These are phyloP conservation scores for Asteroscopus sphinx DNA, from an alignment of 2,888 invertebrate species.

Conservation along the genomic window DNA sequence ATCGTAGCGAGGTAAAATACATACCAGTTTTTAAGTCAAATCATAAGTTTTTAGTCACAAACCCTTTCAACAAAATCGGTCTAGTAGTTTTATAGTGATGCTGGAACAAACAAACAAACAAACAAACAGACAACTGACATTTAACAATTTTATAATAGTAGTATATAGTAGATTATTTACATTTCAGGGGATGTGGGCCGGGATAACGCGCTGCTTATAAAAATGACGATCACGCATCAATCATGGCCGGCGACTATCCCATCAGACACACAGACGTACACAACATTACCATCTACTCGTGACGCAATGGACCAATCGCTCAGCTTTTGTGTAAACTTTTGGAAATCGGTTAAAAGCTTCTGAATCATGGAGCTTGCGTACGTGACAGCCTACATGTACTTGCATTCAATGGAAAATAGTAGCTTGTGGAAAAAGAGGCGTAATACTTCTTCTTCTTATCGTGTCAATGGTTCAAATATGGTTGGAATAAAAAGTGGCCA, in stretches of 20 bases:
- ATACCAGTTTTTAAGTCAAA: no score
- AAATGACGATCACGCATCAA: constrained; percentile 45
- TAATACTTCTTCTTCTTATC: no score
- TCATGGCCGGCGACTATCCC: constrained; percentile 20
- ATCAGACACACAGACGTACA: constrained; percentile 34
- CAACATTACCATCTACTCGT: constrained; percentile 17
- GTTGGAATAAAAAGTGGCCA: no score
- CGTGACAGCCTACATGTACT: constrained; percentile 39
- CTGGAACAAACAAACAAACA: no score
- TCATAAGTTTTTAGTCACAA: no score
- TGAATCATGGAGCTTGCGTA: constrained; percentile 26
- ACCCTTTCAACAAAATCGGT: no score
- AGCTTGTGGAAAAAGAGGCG: not conserved
- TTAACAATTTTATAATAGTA: no score
- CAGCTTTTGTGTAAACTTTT: constrained; percentile 32
- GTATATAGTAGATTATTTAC: no score
- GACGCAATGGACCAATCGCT: constrained; percentile 24
- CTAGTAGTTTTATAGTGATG: no score
- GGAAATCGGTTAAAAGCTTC: constrained; percentile 38
- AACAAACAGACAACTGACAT: no score
- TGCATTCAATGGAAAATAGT: not conserved
- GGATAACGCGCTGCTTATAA: constrained; percentile 21
- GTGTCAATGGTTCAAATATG: no score
- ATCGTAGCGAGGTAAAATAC: no score
- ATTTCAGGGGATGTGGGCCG: not conserved